Percentiles rank a stretch among this genome's conserved stretches.
phyloP scores from a whole-genome alignment of 2,797 vertebrate genomes.

The Gambelia wislizenii region DNA sequence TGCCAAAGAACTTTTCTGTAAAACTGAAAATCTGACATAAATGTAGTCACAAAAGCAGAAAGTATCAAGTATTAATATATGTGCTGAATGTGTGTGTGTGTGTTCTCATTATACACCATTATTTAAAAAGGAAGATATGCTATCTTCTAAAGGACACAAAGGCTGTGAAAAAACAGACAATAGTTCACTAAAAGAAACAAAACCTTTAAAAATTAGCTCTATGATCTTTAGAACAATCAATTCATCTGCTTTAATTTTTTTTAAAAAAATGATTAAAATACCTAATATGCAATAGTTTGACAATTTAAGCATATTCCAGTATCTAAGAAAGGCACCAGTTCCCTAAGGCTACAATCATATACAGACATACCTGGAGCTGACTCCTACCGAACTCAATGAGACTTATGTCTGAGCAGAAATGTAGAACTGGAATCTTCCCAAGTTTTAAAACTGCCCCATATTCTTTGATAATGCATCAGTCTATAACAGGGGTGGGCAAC shows the following conservation, averaged over 20 bases:
- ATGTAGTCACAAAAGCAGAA: neutral
- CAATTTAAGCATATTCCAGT: neutral
- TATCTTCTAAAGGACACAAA: neutral
- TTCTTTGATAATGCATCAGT: neutral
- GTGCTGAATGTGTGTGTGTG: neutral
- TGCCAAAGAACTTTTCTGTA: neutral
- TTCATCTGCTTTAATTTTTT: neutral
- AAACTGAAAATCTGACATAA: neutral
- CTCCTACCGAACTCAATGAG: accelerated
- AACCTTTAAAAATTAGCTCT: neutral
- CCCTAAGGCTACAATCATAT: neutral
- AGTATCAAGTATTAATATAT: neutral
- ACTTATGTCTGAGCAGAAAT: neutral
- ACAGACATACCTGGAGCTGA: neutral
- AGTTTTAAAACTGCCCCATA: neutral
- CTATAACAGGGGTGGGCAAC: neutral
- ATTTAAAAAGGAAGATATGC: neutral
- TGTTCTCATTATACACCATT: neutral
- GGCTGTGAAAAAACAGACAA: neutral
- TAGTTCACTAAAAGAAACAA: neutral
- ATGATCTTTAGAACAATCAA: neutral
- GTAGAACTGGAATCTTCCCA: neutral
- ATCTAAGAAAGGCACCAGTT: neutral
- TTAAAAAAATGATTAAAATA: neutral
- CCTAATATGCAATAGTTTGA: neutral